Base-by-base conservation (phyloP, 2,113 vertebrate species). In the Oxyura jamaicensis region DNA sequence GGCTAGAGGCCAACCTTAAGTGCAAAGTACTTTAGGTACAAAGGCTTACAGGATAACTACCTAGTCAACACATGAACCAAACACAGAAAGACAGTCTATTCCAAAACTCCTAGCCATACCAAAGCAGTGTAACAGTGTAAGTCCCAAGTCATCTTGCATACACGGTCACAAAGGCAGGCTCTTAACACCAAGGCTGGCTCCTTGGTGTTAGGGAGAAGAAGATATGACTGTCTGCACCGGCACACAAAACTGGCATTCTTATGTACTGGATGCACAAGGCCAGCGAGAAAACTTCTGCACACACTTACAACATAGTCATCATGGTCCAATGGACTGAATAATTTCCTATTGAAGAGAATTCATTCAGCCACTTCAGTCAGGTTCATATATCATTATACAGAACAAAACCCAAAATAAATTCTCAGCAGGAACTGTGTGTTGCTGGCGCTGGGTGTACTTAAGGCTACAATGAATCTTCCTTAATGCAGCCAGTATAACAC, bases 331-430 rank as follows among this genome's bases (percentile, higher is more conserved):
- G 41, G 35, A 76, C 0, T 28, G n/a, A 77, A n/a, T 71, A 15
- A 83, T 59, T 71, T 76, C 50, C 63, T 42, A 39, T 3, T 91
- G 52, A 68, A 92, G 78, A 93, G 11, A 80, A 81, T 29, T 67
- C 28, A 71, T n/a, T 66, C 15, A 33, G 67, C 60, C 35, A 86
- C 67, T 77, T 46, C 83, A 50, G 31, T 86, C 28, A 69, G 76
- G 21, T 77, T 86, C 56, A 81, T 10, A 4, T 29, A 90, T 52
- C 55, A 58, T 28, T 36, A 71, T 20, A 25, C 25, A 84, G 73
- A 86, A 94, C 88, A 92, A 90, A 93, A 48, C 8, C 36, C 60
- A 46, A 33, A 80, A 22, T 46, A 58, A 66, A 62, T 33, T 69
- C 39, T 66, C 85, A 35, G 42, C 21, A 76, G 39, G 53, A 94